phyloP scores from a whole-genome alignment of 2,113 vertebrate genomes.

The Strix uralensis region DNA sequence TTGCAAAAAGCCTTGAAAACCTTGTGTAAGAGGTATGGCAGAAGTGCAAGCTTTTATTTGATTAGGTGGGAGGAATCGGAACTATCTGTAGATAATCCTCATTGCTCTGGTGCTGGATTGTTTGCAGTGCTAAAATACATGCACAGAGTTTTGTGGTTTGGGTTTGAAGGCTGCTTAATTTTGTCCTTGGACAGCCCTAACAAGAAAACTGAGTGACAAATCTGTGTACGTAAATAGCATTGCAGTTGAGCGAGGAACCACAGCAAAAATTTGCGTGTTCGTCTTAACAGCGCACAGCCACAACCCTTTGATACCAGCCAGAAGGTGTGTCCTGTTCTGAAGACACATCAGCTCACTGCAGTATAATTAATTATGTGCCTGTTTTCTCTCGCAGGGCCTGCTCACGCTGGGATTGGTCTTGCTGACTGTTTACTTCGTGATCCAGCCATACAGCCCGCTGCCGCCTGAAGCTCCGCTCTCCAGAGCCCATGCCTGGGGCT shows the following conservation, averaged over 20 bases:
- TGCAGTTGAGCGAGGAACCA: not conserved
- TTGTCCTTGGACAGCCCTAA: not conserved
- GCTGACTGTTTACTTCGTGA: slow-evolving; percentile 82
- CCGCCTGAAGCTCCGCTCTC: slow-evolving; percentile 77
- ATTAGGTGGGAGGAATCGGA: not conserved
- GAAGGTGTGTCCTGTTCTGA: not conserved
- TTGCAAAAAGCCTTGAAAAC: slow-evolving; percentile 12
- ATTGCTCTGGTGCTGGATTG: not conserved
- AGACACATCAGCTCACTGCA: not conserved
- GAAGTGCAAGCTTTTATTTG: slow-evolving; percentile 1
- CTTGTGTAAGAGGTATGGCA: not conserved
- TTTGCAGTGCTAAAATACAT: not conserved
- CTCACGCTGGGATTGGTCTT: slow-evolving; percentile 83
- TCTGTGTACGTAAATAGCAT: not conserved
- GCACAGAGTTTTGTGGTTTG: not conserved
- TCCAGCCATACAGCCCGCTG: slow-evolving; percentile 80
- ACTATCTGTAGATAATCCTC: not conserved
- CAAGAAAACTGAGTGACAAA: not conserved
- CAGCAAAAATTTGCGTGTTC: not conserved
- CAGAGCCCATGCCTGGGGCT: slow-evolving; percentile 83
- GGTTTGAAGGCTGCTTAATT: not conserved
- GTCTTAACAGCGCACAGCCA: not conserved
- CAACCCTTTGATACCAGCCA: not conserved
- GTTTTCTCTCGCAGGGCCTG: slow-evolving; percentile 74
- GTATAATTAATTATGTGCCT: not conserved